A percentile compares a stretch with the other conserved stretches of the same genome.
phyloP scores from a whole-genome alignment of 2,888 invertebrate species.

The Byasa hedistus region DNA sequence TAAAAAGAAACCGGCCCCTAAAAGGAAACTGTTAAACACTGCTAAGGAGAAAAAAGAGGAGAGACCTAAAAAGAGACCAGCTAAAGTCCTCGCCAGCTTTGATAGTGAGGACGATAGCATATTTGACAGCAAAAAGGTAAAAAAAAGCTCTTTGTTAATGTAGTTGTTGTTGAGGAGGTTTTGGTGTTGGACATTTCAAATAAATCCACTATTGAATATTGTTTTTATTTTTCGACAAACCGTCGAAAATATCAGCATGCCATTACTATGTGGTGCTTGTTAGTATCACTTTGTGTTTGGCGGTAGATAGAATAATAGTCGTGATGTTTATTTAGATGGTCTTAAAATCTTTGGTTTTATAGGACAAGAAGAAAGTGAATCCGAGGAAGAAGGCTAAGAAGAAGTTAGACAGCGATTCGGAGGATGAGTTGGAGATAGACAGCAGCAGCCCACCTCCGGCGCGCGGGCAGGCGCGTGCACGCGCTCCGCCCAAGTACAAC shows the following conservation, averaged over 20 bases:
- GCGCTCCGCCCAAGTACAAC: conserved; percentile 63
- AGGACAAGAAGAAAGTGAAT: conserved; percentile 66
- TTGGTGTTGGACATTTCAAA: too few species aligned
- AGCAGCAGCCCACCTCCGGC: conserved; percentile 35
- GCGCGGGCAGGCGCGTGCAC: conserved; percentile 41
- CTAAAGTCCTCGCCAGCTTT: conserved; percentile 53
- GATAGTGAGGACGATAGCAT: conserved; percentile 73
- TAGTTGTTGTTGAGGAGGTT: too few species aligned
- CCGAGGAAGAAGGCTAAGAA: conserved; percentile 70
- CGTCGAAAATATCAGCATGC: too few species aligned
- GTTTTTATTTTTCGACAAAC: too few species aligned
- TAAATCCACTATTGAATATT: too few species aligned
- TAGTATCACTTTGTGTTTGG: too few species aligned
- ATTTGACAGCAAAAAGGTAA: conserved; percentile 74
- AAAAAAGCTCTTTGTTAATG: neutral
- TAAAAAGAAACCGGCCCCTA: conserved; percentile 62
- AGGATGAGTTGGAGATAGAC: conserved; percentile 42
- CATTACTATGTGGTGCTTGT: too few species aligned
- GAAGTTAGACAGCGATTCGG: conserved; percentile 56
- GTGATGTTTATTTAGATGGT: too few species aligned
- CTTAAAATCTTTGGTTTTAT: conserved; percentile 18
- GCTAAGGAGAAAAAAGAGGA: conserved; percentile 51
- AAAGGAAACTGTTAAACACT: conserved; percentile 54
- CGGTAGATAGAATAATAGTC: too few species aligned
- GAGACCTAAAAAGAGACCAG: conserved; percentile 67